Percentiles rank a stretch among this genome's conserved stretches.
Evolutionary conservation across 2,888 invertebrate species (phyloP).

Genomic region (Phymatocera aterrima): DNA sequence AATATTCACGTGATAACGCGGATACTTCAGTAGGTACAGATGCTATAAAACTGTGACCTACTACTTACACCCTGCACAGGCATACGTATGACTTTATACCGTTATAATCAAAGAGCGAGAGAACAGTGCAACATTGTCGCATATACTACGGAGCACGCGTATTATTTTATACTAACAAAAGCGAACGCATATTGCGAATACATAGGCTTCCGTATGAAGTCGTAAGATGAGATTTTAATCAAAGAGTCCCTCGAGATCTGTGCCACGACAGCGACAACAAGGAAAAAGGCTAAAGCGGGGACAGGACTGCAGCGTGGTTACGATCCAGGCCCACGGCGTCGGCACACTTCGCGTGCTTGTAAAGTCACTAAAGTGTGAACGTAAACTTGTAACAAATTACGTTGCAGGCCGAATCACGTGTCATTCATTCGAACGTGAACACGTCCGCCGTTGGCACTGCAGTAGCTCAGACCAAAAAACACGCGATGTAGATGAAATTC

Average conservation of each 20-base stretch:
- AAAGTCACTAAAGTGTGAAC: neutral
- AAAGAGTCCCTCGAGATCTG: constrained; percentile 59
- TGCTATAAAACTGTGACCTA: neutral
- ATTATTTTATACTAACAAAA: neutral
- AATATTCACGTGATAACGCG: neutral
- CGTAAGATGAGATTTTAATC: constrained; percentile 59
- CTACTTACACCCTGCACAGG: neutral
- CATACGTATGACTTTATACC: neutral
- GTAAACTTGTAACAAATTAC: constrained; percentile 30
- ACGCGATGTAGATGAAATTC: constrained; percentile 36
- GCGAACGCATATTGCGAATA: neutral
- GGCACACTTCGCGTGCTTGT: neutral
- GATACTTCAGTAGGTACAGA: neutral
- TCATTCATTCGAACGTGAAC: constrained; percentile 34
- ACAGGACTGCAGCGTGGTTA: constrained; percentile 24
- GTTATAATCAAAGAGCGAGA: neutral
- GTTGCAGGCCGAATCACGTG: constrained; percentile 33
- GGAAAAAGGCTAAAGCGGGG: constrained; percentile 33
- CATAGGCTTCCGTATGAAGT: constrained; percentile 1
- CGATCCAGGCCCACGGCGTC: constrained; percentile 33
- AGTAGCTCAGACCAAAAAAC: constrained; percentile 6
- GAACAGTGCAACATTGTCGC: neutral
- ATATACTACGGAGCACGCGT: constrained; percentile 1
- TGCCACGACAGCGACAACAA: constrained; percentile 26
- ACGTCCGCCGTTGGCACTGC: constrained; percentile 12